Percentiles rank a stretch among this genome's conserved stretches.
Evolutionary conservation across 2,113 vertebrate species (phyloP).

Genomic region (Amazona vittata): DNA sequence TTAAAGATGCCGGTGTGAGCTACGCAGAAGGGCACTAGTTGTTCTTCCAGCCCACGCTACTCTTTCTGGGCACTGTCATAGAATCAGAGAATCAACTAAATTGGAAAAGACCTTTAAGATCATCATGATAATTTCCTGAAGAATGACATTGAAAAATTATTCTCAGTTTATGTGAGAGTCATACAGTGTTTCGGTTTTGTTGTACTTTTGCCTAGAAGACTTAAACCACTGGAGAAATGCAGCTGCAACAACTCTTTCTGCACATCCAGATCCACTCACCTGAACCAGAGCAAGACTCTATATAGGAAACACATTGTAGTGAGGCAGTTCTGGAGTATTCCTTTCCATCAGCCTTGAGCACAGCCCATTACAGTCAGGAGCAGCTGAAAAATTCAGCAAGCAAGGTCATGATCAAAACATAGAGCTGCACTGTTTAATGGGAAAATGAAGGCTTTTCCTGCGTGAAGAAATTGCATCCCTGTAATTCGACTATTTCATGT

Average conservation of each 20-base stretch:
- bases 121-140: neutral
- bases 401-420: neutral
- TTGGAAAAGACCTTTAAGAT: neutral
- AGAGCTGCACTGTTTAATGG: neutral
- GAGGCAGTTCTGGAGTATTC: neutral
- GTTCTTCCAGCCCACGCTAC: neutral
- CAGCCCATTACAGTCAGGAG: neutral
- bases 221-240: neutral
- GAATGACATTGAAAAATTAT: neutral
- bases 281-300: neutral
- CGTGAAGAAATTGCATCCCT: neutral
- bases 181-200: neutral
- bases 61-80: neutral
- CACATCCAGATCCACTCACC: neutral
- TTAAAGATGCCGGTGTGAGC: neutral
- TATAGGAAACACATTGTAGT: neutral
- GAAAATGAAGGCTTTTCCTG: neutral
- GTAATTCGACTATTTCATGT: neutral
- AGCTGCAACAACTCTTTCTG: neutral
- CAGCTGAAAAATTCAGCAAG: neutral
- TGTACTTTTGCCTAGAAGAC: neutral
- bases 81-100: neutral
- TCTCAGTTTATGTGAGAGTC: neutral
- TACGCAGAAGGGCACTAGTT: neutral
- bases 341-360: neutral